Percentiles rank a stretch among this genome's conserved stretches.
phyloP scores from a whole-genome alignment of 2,113 vertebrate genomes.

The Malurus melanocephalus region DNA sequence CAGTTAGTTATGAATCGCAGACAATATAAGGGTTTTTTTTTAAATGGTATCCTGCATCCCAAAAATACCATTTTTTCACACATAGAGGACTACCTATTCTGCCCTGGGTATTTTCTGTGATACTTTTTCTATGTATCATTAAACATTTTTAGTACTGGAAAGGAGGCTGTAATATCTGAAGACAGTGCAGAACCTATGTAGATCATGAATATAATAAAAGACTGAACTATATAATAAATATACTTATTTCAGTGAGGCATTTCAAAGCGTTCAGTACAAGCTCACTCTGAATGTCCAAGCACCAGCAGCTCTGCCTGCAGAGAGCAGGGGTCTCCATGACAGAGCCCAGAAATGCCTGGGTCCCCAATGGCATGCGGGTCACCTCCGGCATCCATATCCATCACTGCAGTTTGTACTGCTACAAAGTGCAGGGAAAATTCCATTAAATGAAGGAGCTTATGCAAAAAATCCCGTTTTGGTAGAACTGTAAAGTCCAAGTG shows the following conservation, averaged over 20 bases:
- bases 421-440: background rate
- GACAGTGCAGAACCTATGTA: background rate
- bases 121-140: background rate
- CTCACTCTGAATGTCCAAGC: background rate
- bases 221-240: background rate
- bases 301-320: background rate
- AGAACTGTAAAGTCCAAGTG: background rate
- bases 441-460: background rate
- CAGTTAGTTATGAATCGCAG: background rate
- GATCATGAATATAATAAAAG: background rate
- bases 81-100: background rate
- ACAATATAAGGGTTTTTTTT: background rate
- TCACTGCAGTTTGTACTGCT: background rate
- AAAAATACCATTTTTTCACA: background rate
- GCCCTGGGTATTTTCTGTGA: background rate
- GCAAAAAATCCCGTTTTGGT: background rate
- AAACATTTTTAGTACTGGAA: background rate
- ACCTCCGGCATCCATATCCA: fast-evolving
- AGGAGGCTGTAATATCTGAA: background rate
- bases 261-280: background rate
- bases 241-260: fast-evolving
- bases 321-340: background rate
- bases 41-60: background rate
- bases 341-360: background rate
- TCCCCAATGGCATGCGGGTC: fast-evolving